Evolutionary conservation across 2,888 invertebrate species (phyloP).

Genomic region (Ypsolopha sequella): DNA sequence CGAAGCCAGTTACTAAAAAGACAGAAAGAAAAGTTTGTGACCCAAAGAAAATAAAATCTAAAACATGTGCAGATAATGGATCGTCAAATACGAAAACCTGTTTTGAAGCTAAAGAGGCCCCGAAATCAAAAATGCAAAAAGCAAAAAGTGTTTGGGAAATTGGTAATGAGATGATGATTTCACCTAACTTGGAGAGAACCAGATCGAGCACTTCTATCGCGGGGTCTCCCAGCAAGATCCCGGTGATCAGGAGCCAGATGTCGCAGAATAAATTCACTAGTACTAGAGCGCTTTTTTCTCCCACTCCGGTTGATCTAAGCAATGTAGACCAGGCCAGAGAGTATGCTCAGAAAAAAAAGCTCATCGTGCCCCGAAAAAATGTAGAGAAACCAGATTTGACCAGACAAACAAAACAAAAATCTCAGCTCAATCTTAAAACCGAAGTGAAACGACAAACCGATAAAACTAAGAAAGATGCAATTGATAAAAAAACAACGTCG

Average conservation of each 20-base stretch:
- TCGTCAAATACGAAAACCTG: conserved; percentile 47
- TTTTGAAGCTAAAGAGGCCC: conserved; percentile 40
- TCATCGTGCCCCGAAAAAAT: conserved; percentile 37
- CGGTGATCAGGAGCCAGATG: conserved; percentile 70
- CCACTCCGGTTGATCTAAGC: conserved; percentile 70
- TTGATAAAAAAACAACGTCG: conserved; percentile 44
- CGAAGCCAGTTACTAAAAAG: conserved; percentile 52
- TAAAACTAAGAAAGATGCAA: conserved; percentile 48
- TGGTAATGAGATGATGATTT: conserved; percentile 48
- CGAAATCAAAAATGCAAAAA: conserved; percentile 60
- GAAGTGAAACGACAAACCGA: conserved; percentile 49
- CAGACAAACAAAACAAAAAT: conserved; percentile 61
- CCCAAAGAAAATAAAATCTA: conserved; percentile 54
- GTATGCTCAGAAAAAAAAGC: conserved; percentile 66
- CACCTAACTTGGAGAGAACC: conserved; percentile 55
- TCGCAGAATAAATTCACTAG: conserved; percentile 61
- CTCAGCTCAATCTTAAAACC: conserved; percentile 50
- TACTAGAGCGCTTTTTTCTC: conserved; percentile 65
- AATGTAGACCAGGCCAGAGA: conserved; percentile 67
- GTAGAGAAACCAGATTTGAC: conserved; percentile 43
- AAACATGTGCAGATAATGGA: conserved; percentile 44
- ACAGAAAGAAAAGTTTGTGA: conserved; percentile 50
- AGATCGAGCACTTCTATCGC: conserved; percentile 66
- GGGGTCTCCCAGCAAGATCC: conserved; percentile 73
- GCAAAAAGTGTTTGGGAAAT: conserved; percentile 70